A percentile compares a stretch with the other conserved stretches of the same genome.
These are phyloP conservation scores for Macrobrachium rosenbergii DNA, from an alignment of 1,140 invertebrate genomes.

Conservation along the genomic window DNA sequence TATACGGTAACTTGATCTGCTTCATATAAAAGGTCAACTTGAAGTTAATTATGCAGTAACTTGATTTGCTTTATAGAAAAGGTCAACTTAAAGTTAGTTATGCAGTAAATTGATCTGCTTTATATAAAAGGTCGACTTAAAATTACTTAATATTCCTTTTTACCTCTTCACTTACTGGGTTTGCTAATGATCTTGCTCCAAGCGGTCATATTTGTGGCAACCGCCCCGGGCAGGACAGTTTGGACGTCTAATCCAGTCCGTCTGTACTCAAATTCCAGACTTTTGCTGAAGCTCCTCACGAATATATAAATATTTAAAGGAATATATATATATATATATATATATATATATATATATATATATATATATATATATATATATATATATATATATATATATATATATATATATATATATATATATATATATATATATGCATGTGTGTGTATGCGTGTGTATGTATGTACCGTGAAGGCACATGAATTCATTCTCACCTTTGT, in stretches of 20 bases:
- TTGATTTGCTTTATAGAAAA: too few species aligned
- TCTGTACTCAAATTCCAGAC: background rate
- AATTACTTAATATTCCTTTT: too few species aligned
- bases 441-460: too few species aligned
- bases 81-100: too few species aligned
- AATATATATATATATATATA: too few species aligned
- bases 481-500: conserved; percentile 39
- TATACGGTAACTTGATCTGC: too few species aligned
- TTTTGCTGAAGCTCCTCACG: background rate
- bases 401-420: background rate
- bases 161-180: background rate
- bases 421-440: background rate
- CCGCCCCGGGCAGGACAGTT: background rate
- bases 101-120: too few species aligned
- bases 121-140: too few species aligned
- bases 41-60: too few species aligned
- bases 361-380: background rate
- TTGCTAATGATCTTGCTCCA: background rate
- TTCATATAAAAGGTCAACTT: too few species aligned
- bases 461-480: background rate
- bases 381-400: background rate
- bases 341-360: background rate
- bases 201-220: background rate
- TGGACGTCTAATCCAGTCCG: background rate
- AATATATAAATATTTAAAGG: background rate